These are phyloP conservation scores for Enteromius mattozi DNA, from an alignment of 2,797 vertebrate genomes.

Conservation along the genomic window DNA sequence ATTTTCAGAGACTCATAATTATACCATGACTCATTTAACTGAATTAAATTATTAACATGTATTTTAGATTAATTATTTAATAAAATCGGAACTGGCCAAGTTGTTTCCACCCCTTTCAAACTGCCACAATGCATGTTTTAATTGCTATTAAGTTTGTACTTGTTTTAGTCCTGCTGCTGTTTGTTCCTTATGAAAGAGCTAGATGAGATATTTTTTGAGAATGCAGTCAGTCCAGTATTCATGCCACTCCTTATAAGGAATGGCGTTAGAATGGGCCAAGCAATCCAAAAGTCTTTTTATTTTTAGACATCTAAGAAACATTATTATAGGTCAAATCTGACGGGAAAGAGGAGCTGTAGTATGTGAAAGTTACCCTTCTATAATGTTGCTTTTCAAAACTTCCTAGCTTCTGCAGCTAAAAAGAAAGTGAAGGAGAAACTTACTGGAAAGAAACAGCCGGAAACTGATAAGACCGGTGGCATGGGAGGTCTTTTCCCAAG, in stretches of 20 bases:
- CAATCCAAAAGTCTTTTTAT: background rate
- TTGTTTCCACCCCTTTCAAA: background rate
- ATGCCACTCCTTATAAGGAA: constrained; percentile 21
- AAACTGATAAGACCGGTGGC: constrained; percentile 44
- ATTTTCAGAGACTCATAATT: background rate
- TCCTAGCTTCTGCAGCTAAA: constrained; percentile 59
- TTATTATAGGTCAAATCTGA: background rate
- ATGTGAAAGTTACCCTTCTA: background rate
- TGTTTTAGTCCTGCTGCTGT: background rate
- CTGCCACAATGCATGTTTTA: background rate
- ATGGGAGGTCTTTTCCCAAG: constrained; percentile 56
- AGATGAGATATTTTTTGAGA: background rate
- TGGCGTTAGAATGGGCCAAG: background rate
- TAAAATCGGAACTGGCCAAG: background rate
- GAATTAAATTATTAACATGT: background rate
- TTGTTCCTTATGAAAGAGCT: background rate
- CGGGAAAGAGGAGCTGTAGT: background rate
- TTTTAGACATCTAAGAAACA: background rate
- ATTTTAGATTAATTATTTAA: background rate
- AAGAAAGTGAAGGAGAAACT: constrained; percentile 55
- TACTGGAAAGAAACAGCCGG: constrained; percentile 2
- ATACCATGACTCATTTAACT: background rate
- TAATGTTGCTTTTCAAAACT: background rate
- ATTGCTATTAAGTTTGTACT: background rate
- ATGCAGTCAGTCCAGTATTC: constrained; percentile 21